These are phyloP conservation scores for Neopelma chrysocephalum DNA, from an alignment of 2,797 vertebrate genomes.

Conservation along the genomic window DNA sequence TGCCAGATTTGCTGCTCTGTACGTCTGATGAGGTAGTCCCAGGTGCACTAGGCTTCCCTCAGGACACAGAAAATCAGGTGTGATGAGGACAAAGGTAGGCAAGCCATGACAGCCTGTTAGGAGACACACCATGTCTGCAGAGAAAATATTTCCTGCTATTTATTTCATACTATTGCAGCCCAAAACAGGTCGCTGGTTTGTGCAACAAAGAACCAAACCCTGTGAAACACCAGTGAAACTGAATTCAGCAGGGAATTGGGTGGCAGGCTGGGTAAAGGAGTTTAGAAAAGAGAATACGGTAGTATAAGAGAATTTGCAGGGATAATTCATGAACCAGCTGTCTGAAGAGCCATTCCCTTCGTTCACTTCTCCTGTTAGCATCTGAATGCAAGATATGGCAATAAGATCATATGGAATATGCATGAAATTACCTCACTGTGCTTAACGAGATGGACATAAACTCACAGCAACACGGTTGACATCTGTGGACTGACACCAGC, in stretches of 20 bases:
- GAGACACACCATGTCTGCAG: neutral
- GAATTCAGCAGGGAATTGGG: neutral
- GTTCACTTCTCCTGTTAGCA: neutral
- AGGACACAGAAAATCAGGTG: neutral
- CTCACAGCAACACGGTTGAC: neutral
- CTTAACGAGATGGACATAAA: accelerated
- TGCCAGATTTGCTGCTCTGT: neutral
- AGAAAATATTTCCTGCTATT: neutral
- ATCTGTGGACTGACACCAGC: neutral
- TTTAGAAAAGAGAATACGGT: neutral
- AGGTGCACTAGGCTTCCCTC: neutral
- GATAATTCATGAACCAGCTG: neutral
- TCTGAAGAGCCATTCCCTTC: neutral
- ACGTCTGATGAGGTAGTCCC: neutral
- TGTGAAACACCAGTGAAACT: neutral
- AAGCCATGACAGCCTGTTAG: neutral
- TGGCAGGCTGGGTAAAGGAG: neutral
- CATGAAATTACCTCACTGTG: neutral
- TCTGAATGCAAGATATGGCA: neutral
- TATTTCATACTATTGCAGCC: neutral
- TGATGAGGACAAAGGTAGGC: neutral
- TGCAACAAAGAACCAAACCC: neutral
- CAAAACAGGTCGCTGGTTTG: neutral
- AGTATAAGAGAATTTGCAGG: neutral
- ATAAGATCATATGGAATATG: neutral